These are phyloP conservation scores for Entomyzon cyanotis DNA, from an alignment of 2,113 vertebrate genomes.

Conservation along the genomic window DNA sequence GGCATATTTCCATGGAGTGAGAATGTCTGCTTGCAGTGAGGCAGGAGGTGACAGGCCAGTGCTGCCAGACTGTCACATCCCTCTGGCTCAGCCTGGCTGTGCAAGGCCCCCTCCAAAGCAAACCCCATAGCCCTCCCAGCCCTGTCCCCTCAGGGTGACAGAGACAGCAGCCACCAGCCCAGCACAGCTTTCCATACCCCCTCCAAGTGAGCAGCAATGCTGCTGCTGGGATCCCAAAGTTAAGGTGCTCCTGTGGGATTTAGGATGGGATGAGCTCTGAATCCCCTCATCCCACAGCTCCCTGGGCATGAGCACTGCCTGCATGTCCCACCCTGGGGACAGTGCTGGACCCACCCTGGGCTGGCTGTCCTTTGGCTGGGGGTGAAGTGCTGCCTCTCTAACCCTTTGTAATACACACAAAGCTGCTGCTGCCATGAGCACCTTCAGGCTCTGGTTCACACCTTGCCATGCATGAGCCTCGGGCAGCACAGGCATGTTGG, in stretches of 20 bases:
- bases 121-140: too few species aligned
- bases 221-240: background rate
- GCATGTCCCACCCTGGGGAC: background rate
- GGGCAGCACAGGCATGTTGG: background rate
- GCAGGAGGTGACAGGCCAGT: constrained; percentile 33
- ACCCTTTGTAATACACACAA: background rate
- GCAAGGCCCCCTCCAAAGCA: background rate
- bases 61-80: background rate
- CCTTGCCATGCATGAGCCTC: background rate
- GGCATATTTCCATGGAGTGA: constrained; percentile 68
- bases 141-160: background rate
- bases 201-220: rapidly evolving
- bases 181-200: background rate
- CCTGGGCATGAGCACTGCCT: background rate
- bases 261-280: background rate
- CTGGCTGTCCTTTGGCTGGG: background rate
- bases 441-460: background rate
- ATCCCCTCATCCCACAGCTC: background rate
- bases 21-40: background rate
- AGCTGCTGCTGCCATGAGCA: background rate
- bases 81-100: background rate
- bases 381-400: background rate
- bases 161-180: background rate
- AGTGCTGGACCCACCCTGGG: background rate
- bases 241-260: background rate